Evolutionary conservation across 1,140 invertebrate species (phyloP), one percentile per base, ranked within the genome.

Genomic region (Diploscapter pachys): DNA sequence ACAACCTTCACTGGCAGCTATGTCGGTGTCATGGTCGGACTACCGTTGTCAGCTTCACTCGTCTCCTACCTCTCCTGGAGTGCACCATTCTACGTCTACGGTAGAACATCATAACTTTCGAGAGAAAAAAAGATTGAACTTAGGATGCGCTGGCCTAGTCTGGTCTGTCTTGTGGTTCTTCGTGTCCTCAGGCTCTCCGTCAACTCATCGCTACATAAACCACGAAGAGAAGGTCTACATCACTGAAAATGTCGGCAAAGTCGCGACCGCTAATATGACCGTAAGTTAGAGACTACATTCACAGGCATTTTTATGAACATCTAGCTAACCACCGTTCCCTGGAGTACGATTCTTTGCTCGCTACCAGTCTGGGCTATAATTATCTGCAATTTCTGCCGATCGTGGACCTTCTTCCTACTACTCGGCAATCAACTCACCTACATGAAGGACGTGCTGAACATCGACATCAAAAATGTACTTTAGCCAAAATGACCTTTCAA

Each of bases 401-500:
- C 94, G 9, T 99, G 95, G 95, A 98, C 97, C 81, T 99, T 99
- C 86, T 99, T 98, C 87, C 88, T 99, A 11, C 89, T 99, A 13
- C 93, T 99, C 48, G 90, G 97, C 63, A 96, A 93, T 77, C 96
- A 98, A 86, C 92, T 78, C 2, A 78, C 75, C 51, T 78, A 78
- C 55, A 78, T 78, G 77, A 78, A 78, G 48, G 77, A 78, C 51
- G 76, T 78, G 54, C 71, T 78, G n/a, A 63, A 76, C 59, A 78
- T 78, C 55, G 68, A 78, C 53, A 78, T 78, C 65, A 65, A 72
- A 54, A 74, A 78, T 57, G 77, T 78, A 31, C 61, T 73, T 76
- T 71, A 61, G 31, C 31, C 31, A 31, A 31, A 31, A 31, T 31
- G 53, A 5, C 62, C 13, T n/a, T 57, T 56, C n/a, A 71, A 73